phyloP scores from a whole-genome alignment of 2,797 vertebrate species.

The Anisognathus igniventris region DNA sequence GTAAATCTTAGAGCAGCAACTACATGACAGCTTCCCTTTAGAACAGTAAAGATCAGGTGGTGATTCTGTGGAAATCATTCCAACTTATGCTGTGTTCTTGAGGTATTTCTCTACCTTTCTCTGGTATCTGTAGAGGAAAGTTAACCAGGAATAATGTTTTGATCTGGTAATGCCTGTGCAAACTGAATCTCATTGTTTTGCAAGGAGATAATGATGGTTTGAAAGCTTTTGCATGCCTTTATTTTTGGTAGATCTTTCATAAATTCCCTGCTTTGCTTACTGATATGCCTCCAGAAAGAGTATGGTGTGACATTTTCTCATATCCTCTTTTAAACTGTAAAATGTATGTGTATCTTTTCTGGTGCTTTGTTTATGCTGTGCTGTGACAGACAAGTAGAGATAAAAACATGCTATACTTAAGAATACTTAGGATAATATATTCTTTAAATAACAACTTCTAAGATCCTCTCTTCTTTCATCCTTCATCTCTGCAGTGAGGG shows the following conservation, averaged over 20 bases:
- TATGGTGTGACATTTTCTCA: not conserved
- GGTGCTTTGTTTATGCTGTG: not conserved
- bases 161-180: not conserved
- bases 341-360: not conserved
- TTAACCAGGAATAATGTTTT: not conserved
- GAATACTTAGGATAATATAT: not conserved
- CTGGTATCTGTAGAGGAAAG: not conserved
- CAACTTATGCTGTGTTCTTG: not conserved
- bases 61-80: not conserved
- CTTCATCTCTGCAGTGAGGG: not conserved
- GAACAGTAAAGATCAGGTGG: not conserved
- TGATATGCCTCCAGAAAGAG: not conserved
- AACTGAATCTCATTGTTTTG: not conserved
- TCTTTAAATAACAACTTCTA: not conserved
- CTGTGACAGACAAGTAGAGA: not conserved
- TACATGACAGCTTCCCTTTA: not conserved
- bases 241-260: not conserved
- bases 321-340: not conserved
- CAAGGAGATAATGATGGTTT: not conserved
- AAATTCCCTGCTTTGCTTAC: not conserved
- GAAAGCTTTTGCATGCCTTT: not conserved
- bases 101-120: not conserved
- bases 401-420: not conserved
- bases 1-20: not conserved
- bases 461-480: not conserved